Evolutionary conservation across 1,140 invertebrate species (phyloP).

Genomic region (Cydia pomonella): DNA sequence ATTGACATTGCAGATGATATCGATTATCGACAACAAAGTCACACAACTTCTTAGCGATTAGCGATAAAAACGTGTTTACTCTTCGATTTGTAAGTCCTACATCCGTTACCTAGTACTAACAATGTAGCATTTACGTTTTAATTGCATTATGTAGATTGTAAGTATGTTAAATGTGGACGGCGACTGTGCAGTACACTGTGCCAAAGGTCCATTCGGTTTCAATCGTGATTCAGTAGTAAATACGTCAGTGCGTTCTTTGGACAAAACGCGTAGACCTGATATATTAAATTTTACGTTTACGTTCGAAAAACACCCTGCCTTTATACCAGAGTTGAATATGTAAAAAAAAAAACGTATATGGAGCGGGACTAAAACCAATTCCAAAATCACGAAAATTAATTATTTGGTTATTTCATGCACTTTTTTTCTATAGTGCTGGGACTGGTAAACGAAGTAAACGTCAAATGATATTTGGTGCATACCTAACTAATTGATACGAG

Average conservation of each 20-base stretch:
- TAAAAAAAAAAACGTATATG: too few relatives aligned
- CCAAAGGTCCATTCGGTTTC: neutral
- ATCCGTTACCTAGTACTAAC: neutral
- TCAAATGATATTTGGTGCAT: too few relatives aligned
- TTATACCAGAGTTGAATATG: too few relatives aligned
- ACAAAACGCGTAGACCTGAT: neutral
- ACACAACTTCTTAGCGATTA: constrained; percentile 1
- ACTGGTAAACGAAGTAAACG: too few relatives aligned
- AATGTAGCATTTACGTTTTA: neutral
- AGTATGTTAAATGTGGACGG: neutral
- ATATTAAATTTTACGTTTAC: too few relatives aligned
- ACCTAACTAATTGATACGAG: too few relatives aligned
- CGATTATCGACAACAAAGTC: constrained; percentile 3
- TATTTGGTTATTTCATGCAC: too few relatives aligned
- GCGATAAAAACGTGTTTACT: constrained; percentile 24
- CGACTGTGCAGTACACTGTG: neutral
- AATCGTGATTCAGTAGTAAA: neutral
- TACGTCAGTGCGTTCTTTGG: neutral
- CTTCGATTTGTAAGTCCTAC: constrained; percentile 6
- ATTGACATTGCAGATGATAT: constrained; percentile 18
- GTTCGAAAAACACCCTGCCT: too few relatives aligned
- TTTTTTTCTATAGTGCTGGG: too few relatives aligned
- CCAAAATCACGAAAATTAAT: too few relatives aligned
- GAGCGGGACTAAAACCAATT: too few relatives aligned
- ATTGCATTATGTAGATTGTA: neutral